Base-by-base conservation (phyloP, 2,888 invertebrate species). In the Microchrysa polita region DNA sequence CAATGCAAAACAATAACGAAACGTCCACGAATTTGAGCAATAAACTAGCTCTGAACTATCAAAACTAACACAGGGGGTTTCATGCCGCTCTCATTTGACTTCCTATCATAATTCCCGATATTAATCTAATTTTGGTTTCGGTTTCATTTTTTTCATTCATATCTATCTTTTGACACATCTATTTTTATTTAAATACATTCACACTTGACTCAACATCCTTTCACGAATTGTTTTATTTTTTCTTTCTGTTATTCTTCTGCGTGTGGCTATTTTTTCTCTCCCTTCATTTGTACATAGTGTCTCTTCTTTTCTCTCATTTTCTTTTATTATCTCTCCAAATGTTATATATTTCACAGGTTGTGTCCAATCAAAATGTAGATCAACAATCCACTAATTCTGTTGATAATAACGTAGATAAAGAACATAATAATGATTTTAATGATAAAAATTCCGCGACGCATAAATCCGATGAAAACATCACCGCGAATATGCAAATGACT, bases 311-410 rank as follows among this genome's bases (percentile, higher is more conserved):
- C 18, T 57, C 12, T 22, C n/a, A 55, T 16, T 55, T 20, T 18
- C 16, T 60, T 65, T 74, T 59, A 65, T 52, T 74, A 53, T 74
- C 44, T 74, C 44, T 73, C 22, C 73, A 60, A 20, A 72, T 42
- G 18, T 48, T 55, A 67, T 73, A 76, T 72, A 44, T 73, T 75
- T 42, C 71, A 76, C 76, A 77, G 77, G 77, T 76, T 77, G 76
- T 76, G 74, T 75, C 77, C 61, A 72, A 76, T 48, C 5, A 48
- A 48, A n/a, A 7, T 63, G 76, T 72, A 52, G 75, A 72, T 72
- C 75, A 77, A 55, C 59, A 74, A 61, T 67, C 27, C 63, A 74
- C 61, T 67, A 74, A 74, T 73, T 75, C 69, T 40, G 27, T 34
- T 34, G 72, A 63, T 67, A 74, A 75, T 65, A 76, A 75, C 63